A percentile compares a stretch with the other conserved stretches of the same genome.
Conservation (phyloP, 2,113 vertebrate genomes). For the Ciconia stormi region DNA sequence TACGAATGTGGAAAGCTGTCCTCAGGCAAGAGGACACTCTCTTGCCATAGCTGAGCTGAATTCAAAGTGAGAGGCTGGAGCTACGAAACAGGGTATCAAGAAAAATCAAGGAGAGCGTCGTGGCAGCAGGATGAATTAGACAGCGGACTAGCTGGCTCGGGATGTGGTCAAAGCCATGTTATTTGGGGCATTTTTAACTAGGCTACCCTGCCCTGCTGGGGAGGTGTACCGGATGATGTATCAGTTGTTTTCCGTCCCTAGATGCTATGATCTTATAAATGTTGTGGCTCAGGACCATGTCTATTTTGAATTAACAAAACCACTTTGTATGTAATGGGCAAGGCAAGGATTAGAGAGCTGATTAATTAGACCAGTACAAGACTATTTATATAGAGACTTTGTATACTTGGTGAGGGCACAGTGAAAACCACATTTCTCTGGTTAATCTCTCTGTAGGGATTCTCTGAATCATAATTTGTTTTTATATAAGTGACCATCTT, state of each 20-base stretch:
- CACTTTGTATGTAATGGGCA: background rate
- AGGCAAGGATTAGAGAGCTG: background rate
- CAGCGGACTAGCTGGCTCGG: background rate
- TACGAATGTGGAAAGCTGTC: background rate
- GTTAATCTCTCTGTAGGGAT: conserved; percentile 21
- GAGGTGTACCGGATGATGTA: background rate
- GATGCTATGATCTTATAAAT: conserved; percentile 9
- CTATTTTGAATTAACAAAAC: conserved; percentile 51
- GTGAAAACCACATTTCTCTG: conserved; percentile 28
- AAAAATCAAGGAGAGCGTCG: background rate
- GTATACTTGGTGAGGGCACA: background rate
- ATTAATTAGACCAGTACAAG: conserved; percentile 13
- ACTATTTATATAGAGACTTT: conserved; percentile 20
- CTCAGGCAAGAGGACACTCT: background rate
- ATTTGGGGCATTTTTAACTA: conserved; percentile 40
- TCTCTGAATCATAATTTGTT: conserved; percentile 57
- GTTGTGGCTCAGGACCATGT: conserved; percentile 8
- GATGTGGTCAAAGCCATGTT: conserved; percentile 15
- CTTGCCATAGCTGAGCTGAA: background rate
- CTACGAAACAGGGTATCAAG: background rate
- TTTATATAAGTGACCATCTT: conserved; percentile 40
- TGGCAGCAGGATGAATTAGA: background rate
- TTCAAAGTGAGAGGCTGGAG: background rate
- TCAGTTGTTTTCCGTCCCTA: conserved; percentile 12
- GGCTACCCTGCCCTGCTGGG: background rate